These are phyloP conservation scores for Stercorarius parasiticus DNA, from an alignment of 2,113 vertebrate species.

Conservation along the genomic window DNA sequence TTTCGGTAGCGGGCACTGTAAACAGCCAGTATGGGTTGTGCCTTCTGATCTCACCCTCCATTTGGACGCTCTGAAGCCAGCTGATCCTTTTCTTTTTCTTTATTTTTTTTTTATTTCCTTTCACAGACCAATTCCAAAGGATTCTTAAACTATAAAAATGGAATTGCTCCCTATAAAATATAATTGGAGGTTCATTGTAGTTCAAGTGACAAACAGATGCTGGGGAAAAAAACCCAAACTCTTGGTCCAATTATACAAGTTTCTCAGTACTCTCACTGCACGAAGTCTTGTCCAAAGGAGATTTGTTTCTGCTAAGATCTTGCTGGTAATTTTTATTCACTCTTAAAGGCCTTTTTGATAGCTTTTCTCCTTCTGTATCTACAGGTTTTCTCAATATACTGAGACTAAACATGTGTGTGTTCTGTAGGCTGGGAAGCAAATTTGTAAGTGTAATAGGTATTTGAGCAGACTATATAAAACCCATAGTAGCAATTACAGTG, in stretches of 20 bases:
- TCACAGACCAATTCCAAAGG: constrained; percentile 52
- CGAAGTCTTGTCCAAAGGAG: not conserved
- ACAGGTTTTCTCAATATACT: not conserved
- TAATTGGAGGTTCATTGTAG: constrained; percentile 51
- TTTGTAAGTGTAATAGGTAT: not conserved
- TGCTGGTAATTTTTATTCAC: not conserved
- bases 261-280: not conserved
- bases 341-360: not conserved
- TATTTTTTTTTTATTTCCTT: not conserved
- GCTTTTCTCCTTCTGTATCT: not conserved
- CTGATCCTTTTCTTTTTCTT: not conserved
- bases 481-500: not conserved
- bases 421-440: not conserved
- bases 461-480: not conserved
- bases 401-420: not conserved
- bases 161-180: constrained; percentile 68
- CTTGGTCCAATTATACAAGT: constrained; percentile 17
- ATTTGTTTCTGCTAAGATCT: not conserved
- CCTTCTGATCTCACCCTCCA: constrained; percentile 17
- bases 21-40: not conserved
- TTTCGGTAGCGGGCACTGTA: constrained; percentile 3
- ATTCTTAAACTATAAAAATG: constrained; percentile 64
- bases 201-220: constrained; percentile 62
- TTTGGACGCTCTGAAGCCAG: not conserved
- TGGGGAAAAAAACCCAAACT: not conserved